Evolutionary conservation across 2,113 vertebrate species (phyloP).

Genomic region (Microtus oregoni): DNA sequence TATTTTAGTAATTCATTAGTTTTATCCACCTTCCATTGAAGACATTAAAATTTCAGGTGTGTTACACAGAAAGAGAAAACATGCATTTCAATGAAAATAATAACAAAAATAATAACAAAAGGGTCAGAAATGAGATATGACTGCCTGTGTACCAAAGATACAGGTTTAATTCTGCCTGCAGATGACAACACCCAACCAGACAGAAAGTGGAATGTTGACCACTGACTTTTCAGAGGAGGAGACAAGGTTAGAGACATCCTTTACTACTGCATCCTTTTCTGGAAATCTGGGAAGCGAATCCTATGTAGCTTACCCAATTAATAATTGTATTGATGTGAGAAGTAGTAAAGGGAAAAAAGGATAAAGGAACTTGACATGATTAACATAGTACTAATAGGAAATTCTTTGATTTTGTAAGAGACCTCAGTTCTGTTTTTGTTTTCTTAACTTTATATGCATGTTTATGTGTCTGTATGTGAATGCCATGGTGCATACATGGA

Average conservation of each 20-base stretch:
- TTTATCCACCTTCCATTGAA: constrained; percentile 26
- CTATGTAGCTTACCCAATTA: not conserved
- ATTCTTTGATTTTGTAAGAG: not conserved
- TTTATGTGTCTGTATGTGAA: not conserved
- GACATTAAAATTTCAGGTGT: constrained; percentile 30
- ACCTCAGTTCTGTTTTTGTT: not conserved
- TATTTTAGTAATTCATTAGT: constrained; percentile 35
- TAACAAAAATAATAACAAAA: constrained; percentile 19
- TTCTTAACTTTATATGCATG: not conserved
- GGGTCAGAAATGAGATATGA: not conserved
- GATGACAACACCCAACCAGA: not conserved
- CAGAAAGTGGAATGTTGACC: not conserved
- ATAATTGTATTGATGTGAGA: not conserved
- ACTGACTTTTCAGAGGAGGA: not conserved
- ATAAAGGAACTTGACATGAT: not conserved
- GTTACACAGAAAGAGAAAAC: not conserved
- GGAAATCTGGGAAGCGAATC: not conserved
- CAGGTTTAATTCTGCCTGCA: not conserved
- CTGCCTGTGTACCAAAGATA: not conserved
- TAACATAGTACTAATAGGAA: not conserved
- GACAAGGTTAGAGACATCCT: not conserved
- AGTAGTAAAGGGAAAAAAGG: not conserved
- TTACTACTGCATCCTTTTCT: not conserved
- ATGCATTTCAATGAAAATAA: constrained; percentile 9
- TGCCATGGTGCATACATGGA: not conserved